Base-by-base conservation (phyloP, 2,113 vertebrate species). In the Chionis minor region DNA sequence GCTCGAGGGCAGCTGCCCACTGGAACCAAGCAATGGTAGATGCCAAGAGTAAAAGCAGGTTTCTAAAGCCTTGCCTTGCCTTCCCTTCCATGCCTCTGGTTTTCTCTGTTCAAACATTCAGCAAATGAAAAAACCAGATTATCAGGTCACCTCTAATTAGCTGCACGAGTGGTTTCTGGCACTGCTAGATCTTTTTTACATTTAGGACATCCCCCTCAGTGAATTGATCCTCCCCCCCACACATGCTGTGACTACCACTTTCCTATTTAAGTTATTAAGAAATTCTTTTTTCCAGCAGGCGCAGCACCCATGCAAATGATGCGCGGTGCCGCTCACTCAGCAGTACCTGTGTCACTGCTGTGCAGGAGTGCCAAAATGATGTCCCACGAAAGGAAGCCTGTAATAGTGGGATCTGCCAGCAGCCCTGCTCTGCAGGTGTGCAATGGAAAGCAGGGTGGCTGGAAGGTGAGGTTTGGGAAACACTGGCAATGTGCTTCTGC, bases 401-500 rank as follows among this genome's bases (percentile, higher is more conserved):
- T 33, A 51, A 35, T 24, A 45, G 35, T 16, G 27, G 54, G 44
- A 38, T 33, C 28, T 0, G 2, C 45, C 32, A 59, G 59, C 32
- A 69, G 47, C 23, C 20, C 38, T 54, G 44, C 23, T 88, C 82
- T 3, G 1, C 26, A 42, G 20, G 12, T 6, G 8, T 23, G 12
- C 0, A 0, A 66, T 0, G 44, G 59, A 91, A 86, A 62, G 56
- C 13, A n/a, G 44, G 26, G 42, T 16, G 9, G 19, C n/a, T 59
- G 44, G 19, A 70, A 70, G 38, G 32, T 27, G 26, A 69, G 22
- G 9, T 86, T 49, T 78, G 71, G 44, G 21, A 79, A 82, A 59
- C 18, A 42, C 4, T 4, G 16, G 10, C 20, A 80, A 61, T 10
- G 5, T 2, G 27, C 8, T 78, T 47, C 62, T 88, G n/a, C 56